Evolutionary conservation across 92 coral and sea anemone species (phyloP).

Genomic region (Epizoanthus rinbou): DNA sequence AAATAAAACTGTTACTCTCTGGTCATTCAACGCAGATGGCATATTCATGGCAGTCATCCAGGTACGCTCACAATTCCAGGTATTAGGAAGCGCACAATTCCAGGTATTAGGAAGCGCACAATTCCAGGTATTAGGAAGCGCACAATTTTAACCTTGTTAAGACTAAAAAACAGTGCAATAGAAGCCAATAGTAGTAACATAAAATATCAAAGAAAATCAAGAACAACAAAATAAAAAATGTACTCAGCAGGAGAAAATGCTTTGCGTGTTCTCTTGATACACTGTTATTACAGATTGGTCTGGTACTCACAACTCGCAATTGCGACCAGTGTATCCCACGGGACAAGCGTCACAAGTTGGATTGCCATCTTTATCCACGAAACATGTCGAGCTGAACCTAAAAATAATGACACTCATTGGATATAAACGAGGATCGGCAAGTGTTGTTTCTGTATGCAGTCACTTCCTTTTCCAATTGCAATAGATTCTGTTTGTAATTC

Average conservation of each 20-base stretch:
- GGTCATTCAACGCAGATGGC: neutral
- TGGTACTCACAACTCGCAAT: conserved; percentile 52
- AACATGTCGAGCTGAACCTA: conserved; percentile 81
- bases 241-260: neutral
- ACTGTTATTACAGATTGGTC: neutral
- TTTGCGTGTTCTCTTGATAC: neutral
- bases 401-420: neutral
- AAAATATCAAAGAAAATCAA: no score
- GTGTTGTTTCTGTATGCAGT: no score
- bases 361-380: conserved; percentile 63
- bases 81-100: no score
- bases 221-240: no score
- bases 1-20: neutral
- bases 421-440: no score
- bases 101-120: no score
- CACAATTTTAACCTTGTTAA: no score
- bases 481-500: no score
- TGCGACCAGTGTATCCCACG: conserved; percentile 67
- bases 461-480: no score
- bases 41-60: neutral
- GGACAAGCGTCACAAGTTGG: conserved; percentile 77
- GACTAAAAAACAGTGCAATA: no score
- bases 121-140: no score
- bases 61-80: neutral
- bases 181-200: no score